Evolutionary conservation across 2,113 vertebrate genomes (phyloP).

Genomic region (Scatophagus argus): DNA sequence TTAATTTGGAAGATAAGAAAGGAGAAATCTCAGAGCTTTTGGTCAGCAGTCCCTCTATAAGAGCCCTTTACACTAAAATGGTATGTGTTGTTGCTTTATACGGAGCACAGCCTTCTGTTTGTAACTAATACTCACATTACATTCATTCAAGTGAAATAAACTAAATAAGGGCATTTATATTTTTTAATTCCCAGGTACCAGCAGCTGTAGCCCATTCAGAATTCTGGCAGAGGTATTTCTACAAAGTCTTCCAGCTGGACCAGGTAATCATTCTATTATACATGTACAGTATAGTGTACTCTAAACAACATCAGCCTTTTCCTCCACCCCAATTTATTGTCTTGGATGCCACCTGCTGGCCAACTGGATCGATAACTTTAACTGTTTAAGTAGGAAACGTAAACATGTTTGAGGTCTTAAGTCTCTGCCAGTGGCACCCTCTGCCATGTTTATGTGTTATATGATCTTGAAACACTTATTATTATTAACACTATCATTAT

Average conservation of each 20-base stretch:
- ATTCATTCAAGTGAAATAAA: not conserved
- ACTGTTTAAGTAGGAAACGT: too few relatives aligned
- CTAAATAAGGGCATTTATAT: not conserved
- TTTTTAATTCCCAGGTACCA: constrained; percentile 86
- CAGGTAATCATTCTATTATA: constrained; percentile 84
- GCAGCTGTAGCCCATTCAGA: constrained; percentile 94
- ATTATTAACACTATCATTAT: too few relatives aligned
- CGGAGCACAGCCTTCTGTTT: not conserved
- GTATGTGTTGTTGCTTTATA: constrained; percentile 72
- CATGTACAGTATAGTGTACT: not conserved
- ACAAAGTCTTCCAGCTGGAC: constrained; percentile 94
- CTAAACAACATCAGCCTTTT: too few relatives aligned
- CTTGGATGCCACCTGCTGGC: constrained; percentile 68
- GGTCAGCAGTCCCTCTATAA: constrained; percentile 93
- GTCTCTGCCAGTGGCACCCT: not conserved
- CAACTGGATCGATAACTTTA: not conserved
- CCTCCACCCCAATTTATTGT: not conserved
- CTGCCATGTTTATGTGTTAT: not conserved
- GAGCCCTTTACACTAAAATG: constrained; percentile 98
- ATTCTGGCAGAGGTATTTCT: constrained; percentile 99
- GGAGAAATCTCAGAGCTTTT: constrained; percentile 92
- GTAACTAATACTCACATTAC: not conserved
- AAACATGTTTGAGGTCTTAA: not conserved
- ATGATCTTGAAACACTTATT: not conserved
- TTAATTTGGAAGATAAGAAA: constrained; percentile 93